phyloP scores from a whole-genome alignment of 1,140 invertebrate genomes.

The Tribolium madens region DNA sequence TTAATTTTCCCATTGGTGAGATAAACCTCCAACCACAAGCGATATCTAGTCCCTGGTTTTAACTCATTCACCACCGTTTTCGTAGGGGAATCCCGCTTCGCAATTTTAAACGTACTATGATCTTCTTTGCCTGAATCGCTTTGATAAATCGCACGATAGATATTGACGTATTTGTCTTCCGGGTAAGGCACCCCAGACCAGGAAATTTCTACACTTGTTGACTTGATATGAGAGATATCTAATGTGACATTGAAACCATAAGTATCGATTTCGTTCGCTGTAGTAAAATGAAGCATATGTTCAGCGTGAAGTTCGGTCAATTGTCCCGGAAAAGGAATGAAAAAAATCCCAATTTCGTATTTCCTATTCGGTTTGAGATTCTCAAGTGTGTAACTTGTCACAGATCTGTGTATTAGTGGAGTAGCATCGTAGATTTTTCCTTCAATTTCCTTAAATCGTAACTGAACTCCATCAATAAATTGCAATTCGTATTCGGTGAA shows the following conservation, averaged over 20 bases:
- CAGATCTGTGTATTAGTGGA: slow-evolving; percentile 80
- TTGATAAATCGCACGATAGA: slow-evolving; percentile 88
- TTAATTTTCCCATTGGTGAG: slow-evolving; percentile 90
- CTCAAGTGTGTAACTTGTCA: slow-evolving; percentile 79
- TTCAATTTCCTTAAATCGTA: slow-evolving; percentile 79
- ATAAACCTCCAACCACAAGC: slow-evolving; percentile 88
- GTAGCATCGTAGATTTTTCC: slow-evolving; percentile 81
- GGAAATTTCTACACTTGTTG: slow-evolving; percentile 79
- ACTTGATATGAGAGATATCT: slow-evolving; percentile 79
- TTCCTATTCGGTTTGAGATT: slow-evolving; percentile 78
- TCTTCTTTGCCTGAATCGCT: slow-evolving; percentile 81
- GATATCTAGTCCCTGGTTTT: slow-evolving; percentile 84
- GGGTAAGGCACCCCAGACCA: slow-evolving; percentile 89
- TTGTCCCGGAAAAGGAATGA: slow-evolving; percentile 82
- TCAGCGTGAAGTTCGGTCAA: slow-evolving; percentile 78
- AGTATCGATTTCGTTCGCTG: slow-evolving; percentile 66
- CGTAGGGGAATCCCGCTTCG: slow-evolving; percentile 81
- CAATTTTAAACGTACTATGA: slow-evolving; percentile 85
- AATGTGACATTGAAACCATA: slow-evolving; percentile 85
- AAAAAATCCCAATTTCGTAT: slow-evolving; percentile 83
- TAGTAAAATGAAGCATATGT: slow-evolving; percentile 75
- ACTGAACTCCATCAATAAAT: slow-evolving; percentile 79
- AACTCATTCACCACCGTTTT: slow-evolving; percentile 78
- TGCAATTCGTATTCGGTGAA: slow-evolving; percentile 83
- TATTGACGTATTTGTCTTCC: slow-evolving; percentile 91